Evolutionary conservation across 2,797 vertebrate species (phyloP).

Genomic region (Darevskia mixta): DNA sequence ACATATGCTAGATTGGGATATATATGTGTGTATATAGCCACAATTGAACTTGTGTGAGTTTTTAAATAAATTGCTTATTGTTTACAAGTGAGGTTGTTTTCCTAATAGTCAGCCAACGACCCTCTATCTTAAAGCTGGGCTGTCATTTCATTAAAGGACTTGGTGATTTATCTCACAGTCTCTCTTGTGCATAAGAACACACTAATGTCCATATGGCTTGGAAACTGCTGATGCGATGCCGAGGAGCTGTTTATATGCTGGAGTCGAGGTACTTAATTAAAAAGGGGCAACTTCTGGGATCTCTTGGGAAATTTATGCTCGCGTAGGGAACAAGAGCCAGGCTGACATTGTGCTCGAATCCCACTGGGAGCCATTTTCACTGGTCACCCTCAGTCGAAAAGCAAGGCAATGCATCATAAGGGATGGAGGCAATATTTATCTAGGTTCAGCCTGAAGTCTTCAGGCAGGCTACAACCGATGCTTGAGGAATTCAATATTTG

Average conservation of each 20-base stretch:
- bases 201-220: conserved; percentile 33
- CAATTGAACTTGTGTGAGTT: neutral
- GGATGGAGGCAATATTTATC: no score
- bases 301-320: neutral
- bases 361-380: neutral
- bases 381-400: neutral
- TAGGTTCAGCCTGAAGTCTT: neutral
- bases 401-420: neutral
- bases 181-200: neutral
- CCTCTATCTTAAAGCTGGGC: neutral
- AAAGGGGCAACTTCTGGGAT: neutral
- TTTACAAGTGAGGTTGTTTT: neutral
- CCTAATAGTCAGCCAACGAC: neutral
- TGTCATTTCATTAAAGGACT: neutral
- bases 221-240: conserved; percentile 30
- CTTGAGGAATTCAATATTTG: neutral
- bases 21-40: no score
- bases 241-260: neutral
- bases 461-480: neutral
- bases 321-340: neutral
- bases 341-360: neutral
- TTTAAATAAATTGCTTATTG: no score
- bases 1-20: no score
- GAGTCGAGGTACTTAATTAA: neutral
- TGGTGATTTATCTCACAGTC: conserved; percentile 14